Evolutionary conservation across 1,140 invertebrate genomes (phyloP).

Genomic region (Stegodyphus dumicola): DNA sequence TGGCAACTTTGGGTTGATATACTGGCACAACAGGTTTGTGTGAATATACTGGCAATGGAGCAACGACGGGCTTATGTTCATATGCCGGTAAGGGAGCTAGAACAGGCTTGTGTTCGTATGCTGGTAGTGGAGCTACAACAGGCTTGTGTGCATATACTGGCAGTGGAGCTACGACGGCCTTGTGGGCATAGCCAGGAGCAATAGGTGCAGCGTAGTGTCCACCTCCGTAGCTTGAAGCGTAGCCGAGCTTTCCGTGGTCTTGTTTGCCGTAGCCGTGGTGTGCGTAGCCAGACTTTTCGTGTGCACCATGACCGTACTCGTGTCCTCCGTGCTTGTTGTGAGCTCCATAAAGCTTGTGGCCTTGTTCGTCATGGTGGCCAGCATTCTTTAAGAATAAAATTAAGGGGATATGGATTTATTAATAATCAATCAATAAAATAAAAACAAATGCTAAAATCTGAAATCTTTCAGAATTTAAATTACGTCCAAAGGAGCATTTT

Average conservation of each 20-base stretch:
- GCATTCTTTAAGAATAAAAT: conserved; percentile 5
- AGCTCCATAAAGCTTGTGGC: conserved; percentile 29
- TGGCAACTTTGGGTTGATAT: conserved; percentile 50
- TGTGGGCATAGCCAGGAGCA: conserved; percentile 11
- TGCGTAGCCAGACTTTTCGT: conserved; percentile 44
- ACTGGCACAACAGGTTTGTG: conserved; percentile 49
- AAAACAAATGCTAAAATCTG: too few relatives aligned
- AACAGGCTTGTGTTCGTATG: too few relatives aligned
- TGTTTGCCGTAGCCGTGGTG: conserved; percentile 48
- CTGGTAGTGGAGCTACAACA: background rate
- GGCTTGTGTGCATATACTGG: conserved; percentile 20
- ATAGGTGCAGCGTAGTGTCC: conserved; percentile 6
- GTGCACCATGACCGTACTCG: conserved; percentile 38
- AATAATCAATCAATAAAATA: too few relatives aligned
- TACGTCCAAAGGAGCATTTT: too few relatives aligned
- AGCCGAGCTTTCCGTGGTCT: conserved; percentile 21
- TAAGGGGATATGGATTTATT: too few relatives aligned
- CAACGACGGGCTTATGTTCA: background rate
- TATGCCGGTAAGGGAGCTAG: background rate
- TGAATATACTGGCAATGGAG: conserved; percentile 13
- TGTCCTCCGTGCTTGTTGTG: conserved; percentile 39
- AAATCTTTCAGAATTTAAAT: too few relatives aligned
- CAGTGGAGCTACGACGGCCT: background rate
- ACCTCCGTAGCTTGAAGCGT: conserved; percentile 14
- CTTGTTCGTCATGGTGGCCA: conserved; percentile 53